Base-by-base conservation (phyloP, 2,113 vertebrate species). In the Dromiciops gliroides region DNA sequence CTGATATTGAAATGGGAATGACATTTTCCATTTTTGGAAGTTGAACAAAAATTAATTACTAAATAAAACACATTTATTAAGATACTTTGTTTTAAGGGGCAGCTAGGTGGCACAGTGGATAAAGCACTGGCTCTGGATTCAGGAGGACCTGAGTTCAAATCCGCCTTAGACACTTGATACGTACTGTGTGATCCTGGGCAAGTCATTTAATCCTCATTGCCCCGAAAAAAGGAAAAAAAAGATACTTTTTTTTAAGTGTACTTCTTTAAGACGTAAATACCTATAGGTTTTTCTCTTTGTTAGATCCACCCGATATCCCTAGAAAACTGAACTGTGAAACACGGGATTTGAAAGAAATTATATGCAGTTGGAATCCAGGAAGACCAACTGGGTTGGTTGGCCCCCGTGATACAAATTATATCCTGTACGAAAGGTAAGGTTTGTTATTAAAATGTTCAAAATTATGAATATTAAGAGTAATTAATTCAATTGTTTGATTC, bases 311-410 rank as follows among this genome's bases (percentile, higher is more conserved):
- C 50, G 98, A 98, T 97, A 83, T 5, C 95, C 99, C 98, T 4
- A 97, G 98, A 93, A 97, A 98, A 22, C 92, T 99, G 89, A 98
- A 51, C 89, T 99, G 99, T 98, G 99, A 99, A 98, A 99, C 98
- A 0, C 94, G 91, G 0, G 97, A 99, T 89, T 98, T 99, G 12
- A 94, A 96, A 92, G 91, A 92, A 48, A 98, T 99, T 92, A 92
- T 95, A 48, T 99, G 99, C 90, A 97, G 93, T 1, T 99, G 99
- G 99, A 97, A 97, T 93, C 96, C 97, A 56, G 99, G 99, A 50
- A 98, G 98, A 93, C 56, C 96, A 0, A 99, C 98, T 23, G 97
- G 94, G 48, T 93, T 99, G 0, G 97, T 96, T 0, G 98, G 98
- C 48, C 22, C 95, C 8, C 97, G 98, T 47, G 90, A 37, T 89